phyloP scores from a whole-genome alignment of 2,113 vertebrate genomes.

The Stigmatopora nigra region DNA sequence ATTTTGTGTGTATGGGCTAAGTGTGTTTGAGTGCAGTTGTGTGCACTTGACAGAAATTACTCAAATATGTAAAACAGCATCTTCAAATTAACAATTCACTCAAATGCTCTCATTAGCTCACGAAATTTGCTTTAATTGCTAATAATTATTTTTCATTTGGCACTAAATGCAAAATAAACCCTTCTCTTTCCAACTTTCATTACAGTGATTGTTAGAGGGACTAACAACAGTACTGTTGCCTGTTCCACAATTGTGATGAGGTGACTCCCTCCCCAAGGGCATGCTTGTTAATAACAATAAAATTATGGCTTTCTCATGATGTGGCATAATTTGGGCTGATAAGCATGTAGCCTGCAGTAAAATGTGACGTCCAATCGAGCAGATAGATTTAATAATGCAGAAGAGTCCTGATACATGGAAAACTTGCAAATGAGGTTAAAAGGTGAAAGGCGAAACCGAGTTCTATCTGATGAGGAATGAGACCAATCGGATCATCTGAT shows the following conservation, averaged over 20 bases:
- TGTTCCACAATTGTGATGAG: neutral
- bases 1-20: conserved; percentile 12
- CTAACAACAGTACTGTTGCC: conserved; percentile 37
- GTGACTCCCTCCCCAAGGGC: conserved; percentile 3
- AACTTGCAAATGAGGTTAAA: conserved; percentile 10
- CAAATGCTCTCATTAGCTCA: conserved; percentile 63
- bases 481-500: conserved; percentile 46
- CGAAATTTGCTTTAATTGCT: conserved; percentile 61
- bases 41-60: conserved; percentile 34
- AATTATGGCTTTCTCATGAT: conserved; percentile 27
- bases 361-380: conserved; percentile 19
- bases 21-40: conserved; percentile 8
- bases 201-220: conserved; percentile 22
- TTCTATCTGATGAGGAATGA: conserved; percentile 41
- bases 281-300: conserved; percentile 15
- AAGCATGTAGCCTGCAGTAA: conserved; percentile 15
- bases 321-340: conserved; percentile 29
- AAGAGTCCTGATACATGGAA: conserved; percentile 18
- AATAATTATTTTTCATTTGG: conserved; percentile 59
- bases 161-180: conserved; percentile 40
- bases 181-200: conserved; percentile 27
- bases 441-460: conserved; percentile 34
- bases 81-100: conserved; percentile 57
- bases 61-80: conserved; percentile 55
- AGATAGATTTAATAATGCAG: conserved; percentile 14